These are phyloP conservation scores for Limnodromus scolopaceus DNA, from an alignment of 2,797 vertebrate species.

Conservation along the genomic window DNA sequence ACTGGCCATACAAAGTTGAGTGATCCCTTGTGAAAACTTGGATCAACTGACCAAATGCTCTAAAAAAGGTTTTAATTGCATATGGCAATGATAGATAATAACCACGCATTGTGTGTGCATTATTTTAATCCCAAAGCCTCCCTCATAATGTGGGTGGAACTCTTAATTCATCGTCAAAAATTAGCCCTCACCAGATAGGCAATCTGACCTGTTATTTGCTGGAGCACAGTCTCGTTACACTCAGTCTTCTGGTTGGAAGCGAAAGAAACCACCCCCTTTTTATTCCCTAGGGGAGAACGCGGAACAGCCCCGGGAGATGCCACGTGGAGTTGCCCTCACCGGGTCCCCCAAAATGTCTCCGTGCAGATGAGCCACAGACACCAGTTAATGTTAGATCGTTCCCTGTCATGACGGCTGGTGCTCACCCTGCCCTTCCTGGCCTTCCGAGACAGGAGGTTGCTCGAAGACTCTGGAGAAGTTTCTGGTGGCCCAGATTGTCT, in stretches of 20 bases:
- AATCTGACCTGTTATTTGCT: not conserved
- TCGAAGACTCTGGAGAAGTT: not conserved
- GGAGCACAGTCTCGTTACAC: not conserved
- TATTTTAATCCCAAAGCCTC: not conserved
- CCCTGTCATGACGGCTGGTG: no score
- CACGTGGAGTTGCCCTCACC: rapidly evolving
- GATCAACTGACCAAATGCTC: not conserved
- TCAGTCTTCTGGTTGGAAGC: not conserved
- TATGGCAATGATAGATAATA: not conserved
- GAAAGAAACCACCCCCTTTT: not conserved
- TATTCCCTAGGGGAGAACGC: not conserved
- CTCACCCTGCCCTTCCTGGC: not conserved
- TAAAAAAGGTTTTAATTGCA: not conserved
- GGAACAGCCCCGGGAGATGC: not conserved
- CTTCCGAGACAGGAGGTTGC: not conserved
- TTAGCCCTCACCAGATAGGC: not conserved
- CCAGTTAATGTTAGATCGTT: not conserved
- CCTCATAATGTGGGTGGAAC: not conserved
- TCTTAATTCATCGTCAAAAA: not conserved
- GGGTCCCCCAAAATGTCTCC: not conserved
- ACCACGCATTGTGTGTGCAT: not conserved
- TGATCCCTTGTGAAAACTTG: not conserved
- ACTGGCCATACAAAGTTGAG: not conserved
- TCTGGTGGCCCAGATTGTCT: not conserved
- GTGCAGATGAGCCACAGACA: not conserved